phyloP scores from a whole-genome alignment of 1,140 invertebrate genomes.

The Apis dorsata region DNA sequence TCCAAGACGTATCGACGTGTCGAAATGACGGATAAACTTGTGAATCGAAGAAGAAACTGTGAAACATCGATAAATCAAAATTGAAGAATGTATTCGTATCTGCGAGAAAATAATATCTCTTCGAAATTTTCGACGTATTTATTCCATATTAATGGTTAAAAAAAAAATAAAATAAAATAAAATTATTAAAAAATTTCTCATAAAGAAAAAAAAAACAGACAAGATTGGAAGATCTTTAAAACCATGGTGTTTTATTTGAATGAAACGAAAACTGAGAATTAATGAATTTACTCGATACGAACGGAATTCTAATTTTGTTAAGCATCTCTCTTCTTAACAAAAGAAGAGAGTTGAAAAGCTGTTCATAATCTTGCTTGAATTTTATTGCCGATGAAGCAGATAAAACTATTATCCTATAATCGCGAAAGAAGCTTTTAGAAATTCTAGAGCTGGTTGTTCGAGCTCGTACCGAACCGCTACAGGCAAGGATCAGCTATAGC shows the following conservation, averaged over 20 bases:
- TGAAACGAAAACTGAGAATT: too few species aligned
- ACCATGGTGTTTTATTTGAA: too few species aligned
- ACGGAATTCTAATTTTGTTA: neutral
- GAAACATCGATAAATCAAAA: neutral
- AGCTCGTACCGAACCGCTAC: neutral
- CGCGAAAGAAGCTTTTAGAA: neutral
- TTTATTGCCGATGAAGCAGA: neutral
- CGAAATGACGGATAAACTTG: too few species aligned
- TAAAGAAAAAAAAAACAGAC: too few species aligned
- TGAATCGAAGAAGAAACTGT: neutral
- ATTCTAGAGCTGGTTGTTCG: neutral
- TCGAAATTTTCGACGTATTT: neutral
- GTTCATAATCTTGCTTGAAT: neutral
- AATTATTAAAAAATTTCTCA: too few species aligned
- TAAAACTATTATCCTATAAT: neutral
- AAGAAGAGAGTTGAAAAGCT: neutral
- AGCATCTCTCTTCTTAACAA: neutral
- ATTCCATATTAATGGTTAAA: too few species aligned
- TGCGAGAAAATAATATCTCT: neutral
- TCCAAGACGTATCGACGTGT: too few species aligned
- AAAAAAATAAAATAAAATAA: too few species aligned
- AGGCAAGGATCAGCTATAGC: neutral
- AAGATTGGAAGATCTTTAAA: too few species aligned
- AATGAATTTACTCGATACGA: neutral
- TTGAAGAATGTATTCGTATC: neutral